Conservation (phyloP, 2,113 vertebrate species). For the Stercorarius parasiticus region DNA sequence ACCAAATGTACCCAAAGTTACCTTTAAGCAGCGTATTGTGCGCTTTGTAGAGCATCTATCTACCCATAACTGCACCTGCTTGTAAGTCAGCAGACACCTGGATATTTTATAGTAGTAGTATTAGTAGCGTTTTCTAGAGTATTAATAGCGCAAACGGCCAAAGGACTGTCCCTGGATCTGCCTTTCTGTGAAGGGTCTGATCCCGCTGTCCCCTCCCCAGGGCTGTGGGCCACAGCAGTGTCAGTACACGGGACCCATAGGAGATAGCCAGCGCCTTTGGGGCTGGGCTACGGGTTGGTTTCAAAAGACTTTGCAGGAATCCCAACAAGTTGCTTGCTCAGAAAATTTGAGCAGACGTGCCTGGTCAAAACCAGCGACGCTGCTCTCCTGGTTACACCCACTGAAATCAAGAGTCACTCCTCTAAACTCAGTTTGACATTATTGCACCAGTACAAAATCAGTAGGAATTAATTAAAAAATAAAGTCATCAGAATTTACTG, state of each 20-base stretch:
- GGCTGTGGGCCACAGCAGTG: neutral
- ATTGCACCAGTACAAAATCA: neutral
- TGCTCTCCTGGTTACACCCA: neutral
- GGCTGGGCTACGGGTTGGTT: neutral
- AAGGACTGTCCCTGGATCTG: neutral
- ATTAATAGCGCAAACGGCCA: neutral
- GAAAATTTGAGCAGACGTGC: neutral
- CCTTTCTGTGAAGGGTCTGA: neutral
- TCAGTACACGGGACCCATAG: accelerated
- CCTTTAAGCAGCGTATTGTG: neutral
- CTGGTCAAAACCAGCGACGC: neutral
- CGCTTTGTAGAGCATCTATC: neutral
- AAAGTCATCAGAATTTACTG: neutral
- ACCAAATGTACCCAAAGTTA: neutral
- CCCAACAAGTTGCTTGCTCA: neutral
- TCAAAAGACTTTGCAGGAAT: neutral
- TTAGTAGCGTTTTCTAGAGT: neutral
- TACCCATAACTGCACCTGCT: neutral
- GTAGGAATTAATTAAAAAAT: neutral
- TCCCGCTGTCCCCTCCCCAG: neutral
- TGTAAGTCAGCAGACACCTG: neutral
- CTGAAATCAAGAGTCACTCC: neutral
- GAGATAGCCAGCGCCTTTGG: neutral
- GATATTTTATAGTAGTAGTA: neutral
- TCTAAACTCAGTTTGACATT: neutral